Conservation (phyloP, 2,113 vertebrate species). For the Otocyon megalotis region DNA sequence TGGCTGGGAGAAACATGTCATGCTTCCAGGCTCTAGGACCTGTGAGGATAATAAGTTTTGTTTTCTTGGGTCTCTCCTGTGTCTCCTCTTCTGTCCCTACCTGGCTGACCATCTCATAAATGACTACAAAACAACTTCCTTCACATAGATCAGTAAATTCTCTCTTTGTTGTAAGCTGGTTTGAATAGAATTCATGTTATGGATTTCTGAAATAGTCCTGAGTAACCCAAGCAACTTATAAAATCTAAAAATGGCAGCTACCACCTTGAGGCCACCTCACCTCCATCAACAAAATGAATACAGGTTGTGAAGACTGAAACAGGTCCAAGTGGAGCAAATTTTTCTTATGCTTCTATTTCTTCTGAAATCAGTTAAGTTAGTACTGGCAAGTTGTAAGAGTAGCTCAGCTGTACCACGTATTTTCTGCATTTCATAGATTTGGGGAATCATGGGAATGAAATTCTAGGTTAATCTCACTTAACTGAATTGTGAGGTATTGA, state of each 20-base stretch:
- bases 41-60: background rate
- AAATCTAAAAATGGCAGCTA: background rate
- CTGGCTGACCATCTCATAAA: background rate
- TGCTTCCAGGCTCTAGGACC: background rate
- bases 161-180: background rate
- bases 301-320: background rate
- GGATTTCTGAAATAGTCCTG: background rate
- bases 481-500: background rate
- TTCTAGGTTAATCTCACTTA: background rate
- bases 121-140: background rate
- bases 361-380: background rate
- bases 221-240: background rate
- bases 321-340: background rate
- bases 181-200: background rate
- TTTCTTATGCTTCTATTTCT: slow-evolving; percentile 23
- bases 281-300: background rate
- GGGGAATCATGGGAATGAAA: background rate
- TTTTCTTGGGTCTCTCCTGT: background rate
- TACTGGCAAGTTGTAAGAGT: background rate
- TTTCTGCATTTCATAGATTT: background rate
- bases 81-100: background rate
- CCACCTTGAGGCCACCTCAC: background rate
- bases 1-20: background rate
- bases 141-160: background rate
- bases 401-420: background rate